Evolutionary conservation across 2,113 vertebrate genomes (phyloP).

Genomic region (Theristicus caerulescens): DNA sequence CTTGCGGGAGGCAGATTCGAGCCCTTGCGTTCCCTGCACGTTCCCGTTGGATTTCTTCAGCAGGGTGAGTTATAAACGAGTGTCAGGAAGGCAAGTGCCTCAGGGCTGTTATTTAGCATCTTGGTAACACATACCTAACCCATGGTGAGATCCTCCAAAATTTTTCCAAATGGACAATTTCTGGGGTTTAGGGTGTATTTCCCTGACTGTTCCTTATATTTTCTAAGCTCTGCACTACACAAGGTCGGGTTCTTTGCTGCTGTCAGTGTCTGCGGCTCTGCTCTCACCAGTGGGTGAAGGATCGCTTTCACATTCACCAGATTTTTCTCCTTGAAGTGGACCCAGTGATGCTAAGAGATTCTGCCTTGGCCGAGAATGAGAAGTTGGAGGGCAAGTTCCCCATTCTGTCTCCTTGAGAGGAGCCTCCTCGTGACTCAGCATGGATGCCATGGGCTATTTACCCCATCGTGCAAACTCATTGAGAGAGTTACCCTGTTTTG

Average conservation of each 20-base stretch:
- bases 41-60: background rate
- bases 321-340: background rate
- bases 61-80: background rate
- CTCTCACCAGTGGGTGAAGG: background rate
- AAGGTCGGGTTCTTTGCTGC: background rate
- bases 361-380: background rate
- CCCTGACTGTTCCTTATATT: background rate
- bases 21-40: background rate
- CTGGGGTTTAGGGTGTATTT: background rate
- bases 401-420: background rate
- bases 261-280: background rate
- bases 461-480: background rate
- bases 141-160: background rate
- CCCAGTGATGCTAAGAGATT: background rate
- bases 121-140: background rate
- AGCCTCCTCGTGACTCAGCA: background rate
- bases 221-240: background rate
- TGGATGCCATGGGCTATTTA: background rate
- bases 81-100: background rate
- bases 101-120: background rate
- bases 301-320: background rate
- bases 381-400: background rate
- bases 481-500: background rate
- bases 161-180: background rate
- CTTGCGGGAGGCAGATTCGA: rapidly evolving